Evolutionary conservation across 1,140 invertebrate genomes (phyloP), one percentile per base, ranked within the genome.

Genomic region (Calosoma granatense): DNA sequence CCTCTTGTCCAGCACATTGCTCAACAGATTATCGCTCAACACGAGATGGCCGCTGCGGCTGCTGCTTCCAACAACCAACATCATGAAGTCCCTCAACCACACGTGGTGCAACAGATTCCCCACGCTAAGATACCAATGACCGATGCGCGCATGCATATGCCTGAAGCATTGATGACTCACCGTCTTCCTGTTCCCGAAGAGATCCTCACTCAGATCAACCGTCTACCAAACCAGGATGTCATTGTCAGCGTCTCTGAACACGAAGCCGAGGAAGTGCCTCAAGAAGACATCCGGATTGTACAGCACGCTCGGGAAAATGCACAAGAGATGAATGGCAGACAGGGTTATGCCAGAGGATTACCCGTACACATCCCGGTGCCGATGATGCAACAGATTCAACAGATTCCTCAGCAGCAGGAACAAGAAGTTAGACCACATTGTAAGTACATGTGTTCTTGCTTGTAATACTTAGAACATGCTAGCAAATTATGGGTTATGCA

Each of bases 111-210:
- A 22, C 30, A 47, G 43, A 23, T 51, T 22, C 39, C 55, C 4
- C 55, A 56, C 26, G 12, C 22, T 39, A 19, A 41, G 3, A 12
- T 22, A 20, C 3, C 54, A 55, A 3, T 19, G 54, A n/a, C 26
- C 12, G 23, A 20, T 30, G 12, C 54, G 1, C 66, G 69, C 63
- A 63, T 70, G 43, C 67, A 68, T 57, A 63, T 71, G 57, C 68
- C 70, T n/a, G 59, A 74, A 58, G 68, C 64, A 19, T 58, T 72
- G 55, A 69, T 74, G 9, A 63, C 71, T 20, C 69, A 74, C 56
- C 68, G 70, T 56, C 66, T 76, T n/a, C 78, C 77, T 22, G 73
- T 82, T 63, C 80, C 79, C 3, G 78, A 79, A 56, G 80, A 81
- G 53, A 76, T 82, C 63, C 65, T 83, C 56, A 73, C 76, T 56